Conservation (phyloP, 2,797 vertebrate species). For the Arrhamphus sclerolepis region DNA sequence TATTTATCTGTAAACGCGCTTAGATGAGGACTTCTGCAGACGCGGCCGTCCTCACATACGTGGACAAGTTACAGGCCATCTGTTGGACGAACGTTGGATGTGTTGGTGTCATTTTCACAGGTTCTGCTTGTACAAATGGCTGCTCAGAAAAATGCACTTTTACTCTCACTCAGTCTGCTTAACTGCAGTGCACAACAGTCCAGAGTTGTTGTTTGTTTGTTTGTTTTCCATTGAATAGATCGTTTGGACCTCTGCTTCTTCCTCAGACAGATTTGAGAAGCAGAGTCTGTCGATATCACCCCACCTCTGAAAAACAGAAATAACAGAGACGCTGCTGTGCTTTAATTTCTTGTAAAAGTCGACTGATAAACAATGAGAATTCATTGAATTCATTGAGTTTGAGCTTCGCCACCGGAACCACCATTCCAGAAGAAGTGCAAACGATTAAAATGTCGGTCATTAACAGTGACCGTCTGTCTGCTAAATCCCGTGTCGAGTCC, state of each 20-base stretch:
- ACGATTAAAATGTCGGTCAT: slow-evolving; percentile 30
- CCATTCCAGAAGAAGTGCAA: slow-evolving; percentile 20
- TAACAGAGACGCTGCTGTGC: too few species aligned
- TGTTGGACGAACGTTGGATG: slow-evolving; percentile 15
- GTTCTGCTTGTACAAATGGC: neutral
- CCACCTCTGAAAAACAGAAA: too few species aligned
- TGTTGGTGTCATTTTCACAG: slow-evolving; percentile 39
- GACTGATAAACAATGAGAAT: too few species aligned
- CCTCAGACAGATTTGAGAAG: neutral
- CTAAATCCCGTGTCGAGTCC: slow-evolving; percentile 48
- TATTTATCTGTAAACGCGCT: slow-evolving; percentile 7
- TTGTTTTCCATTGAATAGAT: neutral
- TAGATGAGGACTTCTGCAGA: neutral
- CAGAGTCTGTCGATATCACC: too few species aligned
- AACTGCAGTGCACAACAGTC: too few species aligned
- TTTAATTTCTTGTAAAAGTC: too few species aligned
- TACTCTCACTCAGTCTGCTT: too few species aligned
- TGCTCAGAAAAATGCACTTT: neutral
- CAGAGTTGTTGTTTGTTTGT: too few species aligned
- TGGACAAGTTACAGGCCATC: slow-evolving; percentile 42
- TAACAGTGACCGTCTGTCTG: slow-evolving; percentile 66
- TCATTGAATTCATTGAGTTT: too few species aligned
- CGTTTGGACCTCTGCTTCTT: neutral
- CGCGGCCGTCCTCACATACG: slow-evolving; percentile 19
- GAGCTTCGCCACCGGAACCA: too few species aligned